A percentile compares a stretch with the other conserved stretches of the same genome.
Conservation (phyloP, 2,113 vertebrate species). For the sheep (Ovis aries) region DNA sequence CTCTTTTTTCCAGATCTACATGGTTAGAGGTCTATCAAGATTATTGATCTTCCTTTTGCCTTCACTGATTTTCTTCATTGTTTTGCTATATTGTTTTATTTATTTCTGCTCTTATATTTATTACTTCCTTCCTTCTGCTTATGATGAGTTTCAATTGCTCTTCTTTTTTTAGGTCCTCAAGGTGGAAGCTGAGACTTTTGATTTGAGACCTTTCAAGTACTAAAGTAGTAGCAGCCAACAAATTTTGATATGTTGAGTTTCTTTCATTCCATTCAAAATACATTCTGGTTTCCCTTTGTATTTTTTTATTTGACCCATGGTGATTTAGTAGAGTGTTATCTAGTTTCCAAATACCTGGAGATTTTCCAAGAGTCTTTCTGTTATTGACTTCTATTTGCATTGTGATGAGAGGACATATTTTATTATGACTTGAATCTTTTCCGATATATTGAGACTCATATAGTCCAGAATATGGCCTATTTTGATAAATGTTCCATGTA, state of each 20-base stretch:
- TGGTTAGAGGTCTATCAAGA: not conserved
- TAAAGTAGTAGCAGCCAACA: not conserved
- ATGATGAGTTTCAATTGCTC: not conserved
- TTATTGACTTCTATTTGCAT: conserved; percentile 47
- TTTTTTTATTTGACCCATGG: conserved; percentile 1
- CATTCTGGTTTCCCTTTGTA: not conserved
- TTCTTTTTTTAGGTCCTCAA: not conserved
- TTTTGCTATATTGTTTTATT: not conserved
- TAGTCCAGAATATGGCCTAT: conserved; percentile 35
- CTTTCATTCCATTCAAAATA: conserved; percentile 25
- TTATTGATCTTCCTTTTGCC: not conserved
- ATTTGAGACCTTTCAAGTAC: not conserved
- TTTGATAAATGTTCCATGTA: conserved; percentile 39
- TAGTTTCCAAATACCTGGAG: conserved; percentile 30
- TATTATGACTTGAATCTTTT: conserved; percentile 40
- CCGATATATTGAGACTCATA: not conserved
- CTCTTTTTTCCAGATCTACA: not conserved
- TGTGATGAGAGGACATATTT: conserved; percentile 32
- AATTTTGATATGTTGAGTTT: not conserved
- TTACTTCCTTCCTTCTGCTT: not conserved
- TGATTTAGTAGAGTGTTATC: conserved; percentile 43
- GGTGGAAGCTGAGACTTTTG: not conserved
- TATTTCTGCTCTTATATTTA: not conserved
- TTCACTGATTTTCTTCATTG: not conserved
- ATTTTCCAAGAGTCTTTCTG: conserved; percentile 42